A percentile compares a stretch with the other conserved stretches of the same genome.
Evolutionary conservation across 1,140 invertebrate genomes (phyloP).

Genomic region (Drosophila subpulchrella): DNA sequence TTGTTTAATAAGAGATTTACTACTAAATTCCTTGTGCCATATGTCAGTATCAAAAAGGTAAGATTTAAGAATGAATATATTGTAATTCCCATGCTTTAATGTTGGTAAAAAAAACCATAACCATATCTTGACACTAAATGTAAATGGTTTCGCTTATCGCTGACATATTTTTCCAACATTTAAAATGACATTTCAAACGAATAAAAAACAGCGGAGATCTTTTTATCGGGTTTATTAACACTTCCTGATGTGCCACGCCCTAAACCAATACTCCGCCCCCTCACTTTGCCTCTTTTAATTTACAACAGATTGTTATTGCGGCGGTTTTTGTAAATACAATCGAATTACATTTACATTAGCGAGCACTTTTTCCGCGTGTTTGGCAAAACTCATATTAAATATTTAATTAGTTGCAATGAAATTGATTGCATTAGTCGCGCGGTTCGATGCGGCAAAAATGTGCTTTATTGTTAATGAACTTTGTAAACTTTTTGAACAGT

Average conservation of each 20-base stretch:
- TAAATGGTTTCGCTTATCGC: slow-evolving; percentile 26
- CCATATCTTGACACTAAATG: slow-evolving; percentile 14
- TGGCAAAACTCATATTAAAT: slow-evolving; percentile 54
- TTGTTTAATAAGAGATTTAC: too few relatives aligned
- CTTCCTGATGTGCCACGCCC: slow-evolving; percentile 13
- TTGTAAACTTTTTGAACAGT: slow-evolving; percentile 30
- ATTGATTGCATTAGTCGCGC: slow-evolving; percentile 53
- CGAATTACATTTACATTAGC: slow-evolving; percentile 56
- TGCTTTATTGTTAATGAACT: slow-evolving; percentile 49
- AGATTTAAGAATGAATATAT: too few relatives aligned
- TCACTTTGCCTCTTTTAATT: slow-evolving; percentile 22
- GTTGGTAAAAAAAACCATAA: not conserved
- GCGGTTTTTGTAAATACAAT: slow-evolving; percentile 47
- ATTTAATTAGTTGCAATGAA: slow-evolving; percentile 55
- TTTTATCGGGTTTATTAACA: slow-evolving; percentile 42
- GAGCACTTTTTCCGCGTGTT: slow-evolving; percentile 14
- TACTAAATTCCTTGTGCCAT: too few relatives aligned
- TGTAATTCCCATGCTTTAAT: not conserved
- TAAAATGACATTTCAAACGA: slow-evolving; percentile 20
- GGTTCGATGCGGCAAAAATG: slow-evolving; percentile 11
- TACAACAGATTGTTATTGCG: slow-evolving; percentile 43
- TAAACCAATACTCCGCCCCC: slow-evolving; percentile 6
- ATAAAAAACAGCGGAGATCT: not conserved
- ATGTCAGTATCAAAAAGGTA: too few relatives aligned
- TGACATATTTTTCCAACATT: slow-evolving; percentile 24